phyloP scores from a whole-genome alignment of 2,797 vertebrate species.

The Enteromius trimaculatus region DNA sequence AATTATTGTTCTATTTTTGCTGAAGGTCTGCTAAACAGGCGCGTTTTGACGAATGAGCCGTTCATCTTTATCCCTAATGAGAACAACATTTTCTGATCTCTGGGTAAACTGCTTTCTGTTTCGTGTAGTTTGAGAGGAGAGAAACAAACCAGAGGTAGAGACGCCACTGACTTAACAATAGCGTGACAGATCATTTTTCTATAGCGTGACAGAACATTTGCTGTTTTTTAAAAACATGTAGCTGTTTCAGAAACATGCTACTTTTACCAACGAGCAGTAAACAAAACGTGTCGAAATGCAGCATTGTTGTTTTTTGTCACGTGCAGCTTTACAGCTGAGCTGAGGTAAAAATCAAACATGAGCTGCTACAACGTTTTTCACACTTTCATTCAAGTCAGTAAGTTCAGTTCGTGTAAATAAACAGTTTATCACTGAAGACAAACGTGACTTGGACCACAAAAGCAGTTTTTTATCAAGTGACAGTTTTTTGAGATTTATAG shows the following conservation, averaged over 20 bases:
- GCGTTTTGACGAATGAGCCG: slow-evolving; percentile 34
- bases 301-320: background rate
- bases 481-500: no score
- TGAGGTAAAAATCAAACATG: background rate
- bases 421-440: background rate
- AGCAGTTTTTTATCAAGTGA: no score
- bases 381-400: background rate
- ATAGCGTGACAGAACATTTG: background rate
- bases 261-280: background rate
- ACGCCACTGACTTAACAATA: background rate
- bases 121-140: slow-evolving; percentile 23
- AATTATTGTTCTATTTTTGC: slow-evolving; percentile 63
- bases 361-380: background rate
- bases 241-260: background rate
- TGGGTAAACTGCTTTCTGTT: slow-evolving; percentile 28
- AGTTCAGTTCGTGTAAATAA: background rate
- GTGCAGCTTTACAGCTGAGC: background rate
- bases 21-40: slow-evolving; percentile 43
- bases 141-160: slow-evolving; percentile 2
- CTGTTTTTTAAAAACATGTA: background rate
- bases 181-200: no score
- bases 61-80: slow-evolving; percentile 48
- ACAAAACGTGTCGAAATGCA: background rate
- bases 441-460: no score
- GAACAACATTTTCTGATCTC: slow-evolving; percentile 49